Evolutionary conservation across 23 tunicate species (phyloP).

Genomic region (Corella eumyota): DNA sequence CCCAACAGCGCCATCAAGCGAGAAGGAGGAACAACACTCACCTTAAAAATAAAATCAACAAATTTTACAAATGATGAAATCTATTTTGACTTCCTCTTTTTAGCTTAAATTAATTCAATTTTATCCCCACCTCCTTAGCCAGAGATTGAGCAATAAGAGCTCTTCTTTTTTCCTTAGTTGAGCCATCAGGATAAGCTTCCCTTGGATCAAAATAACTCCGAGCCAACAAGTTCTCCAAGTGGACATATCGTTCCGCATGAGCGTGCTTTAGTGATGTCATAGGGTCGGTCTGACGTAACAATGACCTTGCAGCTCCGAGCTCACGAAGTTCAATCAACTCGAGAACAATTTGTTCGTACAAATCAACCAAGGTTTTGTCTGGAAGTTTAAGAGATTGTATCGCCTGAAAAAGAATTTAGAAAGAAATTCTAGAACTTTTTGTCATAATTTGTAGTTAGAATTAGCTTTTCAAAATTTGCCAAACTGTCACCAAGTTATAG

Average conservation of each 20-base stretch:
- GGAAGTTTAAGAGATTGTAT: conserved; percentile 87
- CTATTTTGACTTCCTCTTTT: background rate
- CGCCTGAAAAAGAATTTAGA: conserved; percentile 23
- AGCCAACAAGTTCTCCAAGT: conserved; percentile 86
- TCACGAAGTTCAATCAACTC: conserved; percentile 89
- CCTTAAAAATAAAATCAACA: conserved; percentile 18
- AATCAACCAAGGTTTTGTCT: conserved; percentile 78
- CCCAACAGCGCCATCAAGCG: conserved; percentile 92
- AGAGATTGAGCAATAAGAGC: conserved; percentile 75
- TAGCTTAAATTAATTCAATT: background rate
- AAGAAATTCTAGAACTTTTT: too few species aligned
- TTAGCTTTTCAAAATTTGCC: too few species aligned
- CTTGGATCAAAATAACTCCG: conserved; percentile 88
- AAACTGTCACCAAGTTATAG: too few species aligned
- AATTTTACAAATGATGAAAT: background rate
- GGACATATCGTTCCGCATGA: conserved; percentile 87
- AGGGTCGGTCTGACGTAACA: conserved; percentile 91
- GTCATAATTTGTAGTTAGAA: too few species aligned
- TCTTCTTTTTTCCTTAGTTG: conserved; percentile 86
- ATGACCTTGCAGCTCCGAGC: conserved; percentile 91
- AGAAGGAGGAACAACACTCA: conserved; percentile 95
- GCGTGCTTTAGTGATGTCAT: conserved; percentile 90
- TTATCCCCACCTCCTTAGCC: conserved; percentile 65
- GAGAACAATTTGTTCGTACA: conserved; percentile 88
- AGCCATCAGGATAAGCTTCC: conserved; percentile 97